A percentile compares a stretch with the other conserved stretches of the same genome.
These are phyloP conservation scores for Pinctada fucata DNA, from an alignment of 2,888 invertebrate species.

Conservation along the genomic window DNA sequence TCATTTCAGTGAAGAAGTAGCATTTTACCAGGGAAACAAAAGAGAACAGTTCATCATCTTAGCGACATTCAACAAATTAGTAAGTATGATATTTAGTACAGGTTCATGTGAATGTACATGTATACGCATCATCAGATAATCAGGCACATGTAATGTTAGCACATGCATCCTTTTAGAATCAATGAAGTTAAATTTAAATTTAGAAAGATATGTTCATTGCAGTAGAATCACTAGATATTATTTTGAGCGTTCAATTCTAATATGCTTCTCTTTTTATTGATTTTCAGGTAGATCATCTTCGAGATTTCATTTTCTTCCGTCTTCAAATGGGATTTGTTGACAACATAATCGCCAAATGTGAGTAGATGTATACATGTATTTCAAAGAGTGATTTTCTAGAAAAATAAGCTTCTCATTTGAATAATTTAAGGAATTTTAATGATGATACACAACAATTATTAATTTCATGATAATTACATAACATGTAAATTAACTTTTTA, in stretches of 20 bases:
- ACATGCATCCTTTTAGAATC: not conserved
- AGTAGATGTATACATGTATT: slow-evolving; percentile 69
- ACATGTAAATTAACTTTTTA: no score
- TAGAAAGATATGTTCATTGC: not conserved
- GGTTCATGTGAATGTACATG: no score
- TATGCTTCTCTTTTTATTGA: slow-evolving; percentile 28
- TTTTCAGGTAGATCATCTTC: slow-evolving; percentile 85
- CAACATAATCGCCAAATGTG: slow-evolving; percentile 97
- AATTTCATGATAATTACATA: no score
- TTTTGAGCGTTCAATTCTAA: not conserved
- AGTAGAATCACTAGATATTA: not conserved
- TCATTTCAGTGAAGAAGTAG: slow-evolving; percentile 87
- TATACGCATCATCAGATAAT: no score
- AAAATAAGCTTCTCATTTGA: not conserved
- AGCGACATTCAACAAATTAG: slow-evolving; percentile 91
- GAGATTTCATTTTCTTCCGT: slow-evolving; percentile 91
- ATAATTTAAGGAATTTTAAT: no score
- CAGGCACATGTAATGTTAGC: not conserved
- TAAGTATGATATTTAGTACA: slow-evolving; percentile 61
- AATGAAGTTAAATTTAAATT: not conserved
- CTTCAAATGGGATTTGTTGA: slow-evolving; percentile 95
- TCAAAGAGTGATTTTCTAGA: not conserved
- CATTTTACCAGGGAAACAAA: slow-evolving; percentile 82
- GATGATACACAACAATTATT: no score
- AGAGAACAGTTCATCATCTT: slow-evolving; percentile 92